phyloP scores from a whole-genome alignment of 2,113 vertebrate genomes.

The Carollia perspicillata region DNA sequence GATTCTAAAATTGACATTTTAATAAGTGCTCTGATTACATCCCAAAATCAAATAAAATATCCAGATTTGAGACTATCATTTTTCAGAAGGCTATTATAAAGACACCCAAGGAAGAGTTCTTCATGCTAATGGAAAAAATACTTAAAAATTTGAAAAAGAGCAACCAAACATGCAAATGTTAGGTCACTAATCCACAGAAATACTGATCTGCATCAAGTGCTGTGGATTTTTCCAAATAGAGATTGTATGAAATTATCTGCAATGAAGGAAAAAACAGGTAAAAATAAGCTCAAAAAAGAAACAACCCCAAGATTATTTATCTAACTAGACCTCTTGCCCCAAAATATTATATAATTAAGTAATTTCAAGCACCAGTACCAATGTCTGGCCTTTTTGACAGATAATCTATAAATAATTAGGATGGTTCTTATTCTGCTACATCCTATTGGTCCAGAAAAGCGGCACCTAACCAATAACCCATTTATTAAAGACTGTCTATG shows the following conservation, averaged over 20 bases:
- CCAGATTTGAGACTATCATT: neutral
- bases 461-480: neutral
- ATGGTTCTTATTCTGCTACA: neutral
- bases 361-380: neutral
- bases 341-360: neutral
- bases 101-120: neutral
- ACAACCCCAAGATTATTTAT: neutral
- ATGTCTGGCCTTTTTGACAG: neutral
- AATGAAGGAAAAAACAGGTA: neutral
- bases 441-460: neutral
- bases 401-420: neutral
- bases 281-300: neutral
- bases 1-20: neutral
- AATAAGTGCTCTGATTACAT: slow-evolving; percentile 22
- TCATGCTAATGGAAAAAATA: neutral
- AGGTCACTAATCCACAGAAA: neutral
- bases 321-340: neutral
- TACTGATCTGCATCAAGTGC: neutral
- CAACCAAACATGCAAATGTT: neutral
- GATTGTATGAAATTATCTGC: slow-evolving; percentile 1
- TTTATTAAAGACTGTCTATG: neutral
- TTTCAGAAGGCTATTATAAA: neutral
- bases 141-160: neutral
- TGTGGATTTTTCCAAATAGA: neutral
- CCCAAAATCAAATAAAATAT: slow-evolving; percentile 3